Base-by-base conservation (phyloP, 2,888 invertebrate species). In the Papilio gigon region DNA sequence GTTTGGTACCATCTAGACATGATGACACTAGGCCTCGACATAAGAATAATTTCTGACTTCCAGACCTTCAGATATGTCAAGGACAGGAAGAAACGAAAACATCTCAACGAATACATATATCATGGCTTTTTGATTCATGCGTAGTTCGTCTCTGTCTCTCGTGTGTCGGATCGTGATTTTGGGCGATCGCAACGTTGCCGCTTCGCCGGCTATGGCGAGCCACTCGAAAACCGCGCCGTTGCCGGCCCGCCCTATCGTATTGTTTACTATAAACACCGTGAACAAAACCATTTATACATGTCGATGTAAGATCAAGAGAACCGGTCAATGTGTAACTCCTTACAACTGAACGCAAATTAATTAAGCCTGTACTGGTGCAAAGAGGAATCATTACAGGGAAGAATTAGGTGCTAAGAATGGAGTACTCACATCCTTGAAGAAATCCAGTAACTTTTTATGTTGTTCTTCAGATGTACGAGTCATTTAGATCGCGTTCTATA, bases 231-330 rank as follows among this genome's bases (percentile, higher is more conserved):
- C 25, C 6, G 62, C 61, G 61, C 40, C 42, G 67, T 67, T 62
- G 61, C 67, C 67, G 33, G 42, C 33, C 22, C 67, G 62, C n/a
- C 53, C 14, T 40, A 17, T 37, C 17, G 17, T 60, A 50, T 37
- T 66, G 66, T 66, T 50, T 37, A 60, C 44, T 50, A 37, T 60
- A 59, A 35, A 66, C 66, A 47, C 37, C 50, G 65, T 65, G 65
- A 65, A 65, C 30, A 53, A 64, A 65, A 30, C n/a, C 30, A 56
- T 65, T 58, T 42, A 65, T 65, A 58, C 20, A 44, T 9, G 27
- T 58, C 58, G 42, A 9, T 30, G 47, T 44, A 47, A 50, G 47
- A 50, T 50, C 47, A 50, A 12, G 47, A 12, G 47, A 25, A 50
- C 22, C 47, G 2, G 22, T 1, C 27, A 35, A 25, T 22, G 25